A percentile compares a stretch with the other conserved stretches of the same genome.
These are phyloP conservation scores for Mongoloraphidia duomilia DNA, from an alignment of 2,888 invertebrate species.

Conservation along the genomic window DNA sequence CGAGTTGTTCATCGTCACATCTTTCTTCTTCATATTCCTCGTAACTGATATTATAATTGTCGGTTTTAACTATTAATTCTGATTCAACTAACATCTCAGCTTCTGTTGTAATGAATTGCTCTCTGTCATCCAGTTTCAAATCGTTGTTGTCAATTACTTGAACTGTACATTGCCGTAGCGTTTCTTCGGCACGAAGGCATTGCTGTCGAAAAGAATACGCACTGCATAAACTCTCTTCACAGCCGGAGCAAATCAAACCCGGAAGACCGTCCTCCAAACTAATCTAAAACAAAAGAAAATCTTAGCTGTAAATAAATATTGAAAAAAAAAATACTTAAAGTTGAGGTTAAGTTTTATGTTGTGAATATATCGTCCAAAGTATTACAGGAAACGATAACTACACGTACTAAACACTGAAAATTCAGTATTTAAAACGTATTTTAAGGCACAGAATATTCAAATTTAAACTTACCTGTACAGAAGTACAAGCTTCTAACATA, in stretches of 20 bases:
- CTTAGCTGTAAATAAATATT: neutral
- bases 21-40: neutral
- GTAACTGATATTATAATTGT: neutral
- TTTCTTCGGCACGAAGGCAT: slow-evolving; percentile 17
- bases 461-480: slow-evolving; percentile 7
- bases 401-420: too few species aligned
- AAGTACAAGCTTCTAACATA: slow-evolving; percentile 14
- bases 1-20: neutral
- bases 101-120: slow-evolving; percentile 1
- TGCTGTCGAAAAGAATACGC: slow-evolving; percentile 19
- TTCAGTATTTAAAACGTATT: too few species aligned
- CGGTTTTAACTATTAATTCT: neutral
- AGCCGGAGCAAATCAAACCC: slow-evolving; percentile 15
- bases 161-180: slow-evolving; percentile 5
- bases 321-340: too few species aligned
- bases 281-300: slow-evolving; percentile 13
- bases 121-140: slow-evolving; percentile 11
- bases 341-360: too few species aligned
- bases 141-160: slow-evolving; percentile 1
- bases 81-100: slow-evolving; percentile 6
- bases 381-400: too few species aligned
- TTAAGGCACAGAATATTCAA: too few species aligned
- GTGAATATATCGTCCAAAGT: too few species aligned
- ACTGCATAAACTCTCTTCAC: slow-evolving; percentile 18
- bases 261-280: slow-evolving; percentile 14